Conservation (phyloP, 2,113 vertebrate species). For the Phyllostomus hastatus region DNA sequence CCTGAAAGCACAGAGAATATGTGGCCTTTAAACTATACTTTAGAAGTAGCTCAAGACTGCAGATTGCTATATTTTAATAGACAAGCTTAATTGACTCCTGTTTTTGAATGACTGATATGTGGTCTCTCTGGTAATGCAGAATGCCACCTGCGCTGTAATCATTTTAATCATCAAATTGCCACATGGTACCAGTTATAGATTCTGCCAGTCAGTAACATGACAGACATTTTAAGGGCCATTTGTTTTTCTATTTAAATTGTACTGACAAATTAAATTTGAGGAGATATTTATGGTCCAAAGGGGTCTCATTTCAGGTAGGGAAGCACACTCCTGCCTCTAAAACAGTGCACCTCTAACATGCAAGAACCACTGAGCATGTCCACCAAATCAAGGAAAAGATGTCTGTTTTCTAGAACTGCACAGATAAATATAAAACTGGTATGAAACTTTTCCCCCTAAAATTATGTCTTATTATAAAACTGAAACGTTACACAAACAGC, state of each 20-base stretch:
- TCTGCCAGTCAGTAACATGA: constrained; percentile 67
- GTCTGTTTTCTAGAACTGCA: neutral
- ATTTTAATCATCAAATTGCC: constrained; percentile 75
- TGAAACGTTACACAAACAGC: constrained; percentile 15
- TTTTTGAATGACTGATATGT: constrained; percentile 72
- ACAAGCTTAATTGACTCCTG: constrained; percentile 70
- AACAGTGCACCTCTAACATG: neutral
- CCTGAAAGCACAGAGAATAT: neutral
- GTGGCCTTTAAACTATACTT: constrained; percentile 36
- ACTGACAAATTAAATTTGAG: constrained; percentile 63
- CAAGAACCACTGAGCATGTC: neutral
- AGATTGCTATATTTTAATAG: constrained; percentile 61
- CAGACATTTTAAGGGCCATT: constrained; percentile 69
- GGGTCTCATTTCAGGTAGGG: neutral
- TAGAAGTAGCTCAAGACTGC: constrained; percentile 25
- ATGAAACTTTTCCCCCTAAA: constrained; percentile 12
- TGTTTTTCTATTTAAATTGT: constrained; percentile 63
- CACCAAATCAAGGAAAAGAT: neutral
- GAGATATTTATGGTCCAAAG: neutral
- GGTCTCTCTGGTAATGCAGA: constrained; percentile 66
- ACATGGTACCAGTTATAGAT: constrained; percentile 48
- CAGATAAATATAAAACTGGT: neutral
- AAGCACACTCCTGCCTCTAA: neutral
- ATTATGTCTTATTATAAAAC: constrained; percentile 47
- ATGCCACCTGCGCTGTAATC: constrained; percentile 75